phyloP scores from a whole-genome alignment of 2,888 invertebrate genomes.

The Aphidoletes aphidimyza region DNA sequence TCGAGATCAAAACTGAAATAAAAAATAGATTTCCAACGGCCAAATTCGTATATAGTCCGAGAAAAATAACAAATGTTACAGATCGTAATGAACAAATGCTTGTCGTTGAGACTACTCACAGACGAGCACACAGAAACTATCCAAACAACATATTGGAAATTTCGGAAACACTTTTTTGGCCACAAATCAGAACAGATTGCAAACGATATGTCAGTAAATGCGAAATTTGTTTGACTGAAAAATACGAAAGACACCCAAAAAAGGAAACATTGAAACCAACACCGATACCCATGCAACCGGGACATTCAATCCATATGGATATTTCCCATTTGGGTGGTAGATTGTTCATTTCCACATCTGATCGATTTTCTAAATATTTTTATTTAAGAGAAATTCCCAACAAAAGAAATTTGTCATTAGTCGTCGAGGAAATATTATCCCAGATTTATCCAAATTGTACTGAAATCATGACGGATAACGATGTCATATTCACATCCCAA shows the following conservation, averaged over 20 bases:
- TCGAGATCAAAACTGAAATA: background rate
- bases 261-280: too few relatives aligned
- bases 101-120: too few relatives aligned
- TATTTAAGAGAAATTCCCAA: background rate
- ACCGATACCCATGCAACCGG: background rate
- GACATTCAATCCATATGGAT: slow-evolving; percentile 22
- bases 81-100: too few relatives aligned
- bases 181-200: too few relatives aligned
- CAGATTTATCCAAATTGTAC: background rate
- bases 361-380: slow-evolving; percentile 9
- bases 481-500: background rate
- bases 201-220: background rate
- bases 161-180: background rate
- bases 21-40: background rate
- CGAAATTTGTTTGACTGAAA: background rate
- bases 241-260: slow-evolving; percentile 40
- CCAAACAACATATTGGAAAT: too few relatives aligned
- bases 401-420: background rate
- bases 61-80: too few relatives aligned
- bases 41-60: too few relatives aligned
- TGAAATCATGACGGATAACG: slow-evolving; percentile 48
- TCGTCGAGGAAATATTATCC: background rate
- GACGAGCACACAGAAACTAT: too few relatives aligned
- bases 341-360: too few relatives aligned
- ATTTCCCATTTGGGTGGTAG: background rate